Base-by-base conservation (phyloP, 2,888 invertebrate genomes). In the Pemphredon lugubris region DNA sequence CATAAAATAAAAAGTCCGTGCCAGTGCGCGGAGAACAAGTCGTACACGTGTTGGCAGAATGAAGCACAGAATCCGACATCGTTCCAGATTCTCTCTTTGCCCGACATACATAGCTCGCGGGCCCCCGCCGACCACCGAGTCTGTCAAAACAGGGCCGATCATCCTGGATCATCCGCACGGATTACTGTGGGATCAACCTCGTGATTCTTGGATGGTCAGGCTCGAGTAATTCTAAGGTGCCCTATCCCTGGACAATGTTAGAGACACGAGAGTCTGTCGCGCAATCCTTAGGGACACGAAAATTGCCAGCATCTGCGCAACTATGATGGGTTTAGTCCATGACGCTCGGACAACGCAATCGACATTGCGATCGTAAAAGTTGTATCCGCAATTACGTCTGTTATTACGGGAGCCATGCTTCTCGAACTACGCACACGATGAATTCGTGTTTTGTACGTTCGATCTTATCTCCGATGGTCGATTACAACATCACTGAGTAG, bases 141-240 rank as follows among this genome's bases (percentile, higher is more conserved):
- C 79, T 75, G 81, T 82, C 81, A 81, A 77, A 87, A 87, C 83
- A 86, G 79, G 66, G 74, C 63, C 71, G 85, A 84, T 87, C 78
- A 87, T 84, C 86, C 81, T 0, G 80, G 84, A 84, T 86, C 74
- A 86, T 86, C 83, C 71, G 58, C n/a, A 45, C 63, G 70, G 73
- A 77, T 86, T 75, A 83, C 80, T 78, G 67, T 18, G 2, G 50
- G 75, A 16, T 54, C 32, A 23, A 23, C 39, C 16, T 48, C 67
- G 68, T 63, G 68, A 73, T 74, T 32, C 42, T 48, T 68, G 67
- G n/a, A n/a, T n/a, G n/a, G n/a, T n/a, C n/a, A n/a, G 55, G 23
- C 45, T 47, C 71, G 47, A 60, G 66, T 58, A 67, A 69, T 44
- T 51, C n/a, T 44, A 53, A 58, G 60, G 55, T 39, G 32, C 16